A percentile compares a stretch with the other conserved stretches of the same genome.
phyloP scores from a whole-genome alignment of 2,888 invertebrate species.

The Heliconius sara region DNA sequence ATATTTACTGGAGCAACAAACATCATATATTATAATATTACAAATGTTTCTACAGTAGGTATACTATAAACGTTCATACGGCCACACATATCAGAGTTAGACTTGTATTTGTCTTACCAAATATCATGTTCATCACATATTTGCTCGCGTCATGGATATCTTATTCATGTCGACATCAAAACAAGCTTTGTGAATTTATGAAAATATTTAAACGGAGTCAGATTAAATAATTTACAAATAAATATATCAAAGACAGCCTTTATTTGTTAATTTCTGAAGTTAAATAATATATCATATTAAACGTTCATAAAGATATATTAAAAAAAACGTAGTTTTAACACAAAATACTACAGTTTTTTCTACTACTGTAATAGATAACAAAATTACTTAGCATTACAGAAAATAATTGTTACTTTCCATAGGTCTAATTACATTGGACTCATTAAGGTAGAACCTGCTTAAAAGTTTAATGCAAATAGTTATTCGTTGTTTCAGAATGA shows the following conservation, averaged over 20 bases:
- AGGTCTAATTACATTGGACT: not conserved
- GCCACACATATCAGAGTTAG: conserved; percentile 24
- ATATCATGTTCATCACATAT: conserved; percentile 29
- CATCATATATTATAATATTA: not conserved
- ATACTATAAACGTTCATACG: not conserved
- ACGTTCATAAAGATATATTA: not conserved
- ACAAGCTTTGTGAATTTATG: conserved; percentile 15
- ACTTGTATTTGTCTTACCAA: conserved; percentile 27
- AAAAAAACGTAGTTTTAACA: not conserved
- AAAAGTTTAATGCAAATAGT: conserved; percentile 39
- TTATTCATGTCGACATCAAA: conserved; percentile 33
- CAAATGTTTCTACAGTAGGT: not conserved
- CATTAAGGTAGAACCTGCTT: conserved; percentile 21
- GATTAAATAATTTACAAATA: not conserved
- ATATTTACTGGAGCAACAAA: not conserved
- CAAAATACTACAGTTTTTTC: not conserved
- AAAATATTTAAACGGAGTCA: conserved; percentile 11
- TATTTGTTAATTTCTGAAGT: not conserved
- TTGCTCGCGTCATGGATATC: conserved; percentile 26
- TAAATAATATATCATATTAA: not conserved
- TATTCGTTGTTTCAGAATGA: conserved; percentile 74
- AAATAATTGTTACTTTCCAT: conserved; percentile 1
- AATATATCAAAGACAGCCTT: not conserved
- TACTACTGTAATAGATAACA: not conserved
- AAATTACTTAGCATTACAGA: not conserved